These are phyloP conservation scores for Physocephala rufipes DNA, from an alignment of 2,888 invertebrate genomes.

Conservation along the genomic window DNA sequence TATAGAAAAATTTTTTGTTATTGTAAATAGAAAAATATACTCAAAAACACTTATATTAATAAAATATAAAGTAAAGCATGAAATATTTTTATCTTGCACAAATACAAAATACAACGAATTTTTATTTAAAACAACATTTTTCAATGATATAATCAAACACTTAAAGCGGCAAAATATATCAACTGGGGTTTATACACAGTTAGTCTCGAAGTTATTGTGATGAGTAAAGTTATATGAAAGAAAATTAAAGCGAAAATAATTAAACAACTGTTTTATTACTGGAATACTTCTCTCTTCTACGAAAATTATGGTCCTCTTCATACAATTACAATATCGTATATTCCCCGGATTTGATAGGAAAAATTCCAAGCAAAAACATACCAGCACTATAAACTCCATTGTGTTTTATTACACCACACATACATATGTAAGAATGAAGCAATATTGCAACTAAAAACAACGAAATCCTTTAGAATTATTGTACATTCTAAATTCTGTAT, in stretches of 20 bases:
- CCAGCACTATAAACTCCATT: not conserved
- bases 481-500: not conserved
- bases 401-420: not conserved
- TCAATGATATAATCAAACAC: conserved; percentile 39
- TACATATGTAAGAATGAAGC: conserved; percentile 27
- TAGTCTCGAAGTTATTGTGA: conserved; percentile 48
- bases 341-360: conserved; percentile 52
- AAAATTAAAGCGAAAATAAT: not conserved
- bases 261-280: conserved; percentile 45
- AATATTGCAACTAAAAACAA: conserved; percentile 34
- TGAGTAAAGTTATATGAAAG: conserved; percentile 53
- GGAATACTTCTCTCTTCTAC: conserved; percentile 12
- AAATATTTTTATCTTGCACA: too few species aligned
- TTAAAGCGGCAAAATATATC: conserved; percentile 51
- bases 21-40: not conserved
- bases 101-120: conserved; percentile 40
- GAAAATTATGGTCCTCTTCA: too few species aligned
- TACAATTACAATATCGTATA: not conserved
- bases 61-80: too few species aligned
- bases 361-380: not conserved
- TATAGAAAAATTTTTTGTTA: not conserved
- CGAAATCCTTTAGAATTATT: conserved; percentile 37
- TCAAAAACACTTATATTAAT: too few species aligned
- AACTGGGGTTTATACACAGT: conserved; percentile 45
- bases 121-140: conserved; percentile 43